Evolutionary conservation across 2,797 vertebrate genomes (phyloP), one percentile per base, ranked within the genome.

Genomic region (Acanthornis magna): DNA sequence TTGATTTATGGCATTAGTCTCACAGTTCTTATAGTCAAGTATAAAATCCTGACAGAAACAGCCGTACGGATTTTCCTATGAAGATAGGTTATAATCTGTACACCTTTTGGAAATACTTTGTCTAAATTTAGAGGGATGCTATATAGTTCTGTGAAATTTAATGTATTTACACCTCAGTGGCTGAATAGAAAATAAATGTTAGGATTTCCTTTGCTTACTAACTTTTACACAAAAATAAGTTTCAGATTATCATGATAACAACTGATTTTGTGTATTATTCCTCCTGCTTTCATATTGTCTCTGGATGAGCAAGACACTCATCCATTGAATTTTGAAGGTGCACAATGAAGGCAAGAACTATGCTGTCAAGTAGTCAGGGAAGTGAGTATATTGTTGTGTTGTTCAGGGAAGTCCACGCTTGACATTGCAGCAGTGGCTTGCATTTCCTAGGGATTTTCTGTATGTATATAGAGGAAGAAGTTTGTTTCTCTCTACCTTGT

Each of bases 251-350:
- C 0, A 0, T 60, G 5, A 22, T 71, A 60, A 63, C 13, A 72
- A 34, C 16, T 54, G n/a, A 21, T 14, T 72, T 57, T 42, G 4
- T 43, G 8, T 36, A n/a, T 40, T 42, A 38, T 34, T 83, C 5
- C 7, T 73, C 9, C 8, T 32, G 18, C 4, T 16, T 29, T 23
- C 0, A 0, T 23, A 32, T 34, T 47, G 13, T 25, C 17, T 61
- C 26, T n/a, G 13, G 26, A 63, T 12, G 11, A 86, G 29, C 3
- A 67, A 65, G 19, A 16, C 42, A 34, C 2, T 51, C 5, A 34
- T 66, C 75, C 9, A 22, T 2, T 25, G 4, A 23, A 51, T 9
- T 43, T 50, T 43, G 29, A 14, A 63, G 23, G 23, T 45, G 8
- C 4, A 57, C 43, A 73, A 10, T 40, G 11, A 61, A 61, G 38